Conservation (phyloP, 2,888 invertebrate species). For the Macaria notata region DNA sequence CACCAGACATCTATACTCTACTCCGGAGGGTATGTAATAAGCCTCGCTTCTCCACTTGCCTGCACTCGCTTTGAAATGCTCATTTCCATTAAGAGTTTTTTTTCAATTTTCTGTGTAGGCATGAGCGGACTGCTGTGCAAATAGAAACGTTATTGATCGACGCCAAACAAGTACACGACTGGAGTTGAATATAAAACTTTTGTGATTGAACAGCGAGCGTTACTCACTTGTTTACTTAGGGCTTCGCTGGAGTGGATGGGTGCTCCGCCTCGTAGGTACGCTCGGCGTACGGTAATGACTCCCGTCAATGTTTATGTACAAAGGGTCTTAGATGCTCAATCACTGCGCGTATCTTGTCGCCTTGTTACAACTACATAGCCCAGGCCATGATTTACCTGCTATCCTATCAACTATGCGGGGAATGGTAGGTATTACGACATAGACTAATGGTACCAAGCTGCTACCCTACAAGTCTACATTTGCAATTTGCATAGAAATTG, state of each 20-base stretch:
- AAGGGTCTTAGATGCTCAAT: constrained; percentile 6
- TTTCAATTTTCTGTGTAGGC: constrained; percentile 41
- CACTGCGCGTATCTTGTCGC: constrained; percentile 3
- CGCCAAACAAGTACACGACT: constrained; percentile 26
- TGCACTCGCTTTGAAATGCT: constrained; percentile 49
- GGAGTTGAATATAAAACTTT: constrained; percentile 31
- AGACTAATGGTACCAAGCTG: constrained; percentile 25
- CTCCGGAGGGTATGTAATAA: constrained; percentile 49
- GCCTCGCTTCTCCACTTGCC: constrained; percentile 39
- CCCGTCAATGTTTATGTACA: background rate
- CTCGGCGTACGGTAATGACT: too few species aligned
- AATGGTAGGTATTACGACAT: constrained; percentile 19
- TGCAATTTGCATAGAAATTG: constrained; percentile 32
- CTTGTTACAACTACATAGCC: constrained; percentile 9
- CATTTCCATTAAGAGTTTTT: constrained; percentile 47
- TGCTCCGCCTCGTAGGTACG: constrained; percentile 2
- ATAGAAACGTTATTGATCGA: constrained; percentile 36
- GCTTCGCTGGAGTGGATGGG: constrained; percentile 10
- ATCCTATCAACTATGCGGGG: constrained; percentile 2
- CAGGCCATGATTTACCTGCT: constrained; percentile 7
- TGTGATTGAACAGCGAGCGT: constrained; percentile 29
- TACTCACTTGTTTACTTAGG: constrained; percentile 16
- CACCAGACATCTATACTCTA: constrained; percentile 46
- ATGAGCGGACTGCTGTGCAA: constrained; percentile 33
- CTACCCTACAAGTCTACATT: constrained; percentile 26